Conservation (phyloP, 2,113 vertebrate species). For the Macquaria ambigua region DNA sequence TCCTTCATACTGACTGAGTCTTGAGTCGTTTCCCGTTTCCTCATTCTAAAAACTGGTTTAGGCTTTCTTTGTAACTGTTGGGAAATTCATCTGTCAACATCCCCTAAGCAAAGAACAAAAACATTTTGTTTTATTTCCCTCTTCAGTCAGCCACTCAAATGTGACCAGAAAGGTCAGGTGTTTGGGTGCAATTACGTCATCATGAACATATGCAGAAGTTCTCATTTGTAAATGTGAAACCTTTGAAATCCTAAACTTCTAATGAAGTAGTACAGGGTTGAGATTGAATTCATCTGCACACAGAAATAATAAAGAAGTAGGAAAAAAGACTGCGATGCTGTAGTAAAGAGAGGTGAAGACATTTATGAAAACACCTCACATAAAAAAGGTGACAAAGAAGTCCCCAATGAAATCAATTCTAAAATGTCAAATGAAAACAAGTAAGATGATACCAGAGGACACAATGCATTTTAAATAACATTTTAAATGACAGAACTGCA, state of each 20-base stretch:
- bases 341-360: conserved; percentile 1
- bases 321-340: neutral
- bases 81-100: conserved; percentile 14
- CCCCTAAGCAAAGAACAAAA: neutral
- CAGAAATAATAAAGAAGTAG: neutral
- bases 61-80: conserved; percentile 5
- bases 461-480: conserved; percentile 27
- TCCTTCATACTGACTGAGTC: neutral
- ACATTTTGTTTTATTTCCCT: neutral
- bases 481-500: conserved; percentile 19
- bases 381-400: conserved; percentile 26
- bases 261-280: neutral
- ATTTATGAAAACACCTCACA: conserved; percentile 27
- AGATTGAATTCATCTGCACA: neutral
- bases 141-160: conserved; percentile 6
- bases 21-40: neutral
- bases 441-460: conserved; percentile 8
- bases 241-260: conserved; percentile 1
- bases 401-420: conserved; percentile 20
- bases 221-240: neutral
- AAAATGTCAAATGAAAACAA: conserved; percentile 49
- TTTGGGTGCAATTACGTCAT: conserved; percentile 10
- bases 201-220: neutral
- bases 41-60: conserved; percentile 5
- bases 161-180: conserved; percentile 30